A percentile compares a stretch with the other conserved stretches of the same genome.
phyloP scores from a whole-genome alignment of 2,113 vertebrate species.

The Percopsis transmontana region DNA sequence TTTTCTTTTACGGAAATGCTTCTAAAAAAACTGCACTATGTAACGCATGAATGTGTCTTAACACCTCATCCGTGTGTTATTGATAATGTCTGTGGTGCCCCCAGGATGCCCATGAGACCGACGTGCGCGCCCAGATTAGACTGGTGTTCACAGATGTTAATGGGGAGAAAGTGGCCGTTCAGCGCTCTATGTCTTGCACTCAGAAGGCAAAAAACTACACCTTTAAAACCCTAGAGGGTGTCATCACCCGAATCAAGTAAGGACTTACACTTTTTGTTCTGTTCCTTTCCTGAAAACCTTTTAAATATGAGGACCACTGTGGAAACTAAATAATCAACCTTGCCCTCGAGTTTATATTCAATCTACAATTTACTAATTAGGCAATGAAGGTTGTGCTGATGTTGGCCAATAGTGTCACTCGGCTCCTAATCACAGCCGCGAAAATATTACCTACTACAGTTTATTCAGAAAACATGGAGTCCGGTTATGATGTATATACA shows the following conservation, averaged over 20 bases:
- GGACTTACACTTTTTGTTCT: slow-evolving; percentile 32
- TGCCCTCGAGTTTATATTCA: no score
- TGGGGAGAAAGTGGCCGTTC: slow-evolving; percentile 84
- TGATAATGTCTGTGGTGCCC: background rate
- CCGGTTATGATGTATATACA: no score
- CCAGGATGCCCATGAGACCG: slow-evolving; percentile 94
- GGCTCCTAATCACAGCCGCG: no score
- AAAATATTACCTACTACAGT: no score
- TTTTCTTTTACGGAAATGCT: no score
- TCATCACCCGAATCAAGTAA: slow-evolving; percentile 90
- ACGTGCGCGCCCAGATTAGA: slow-evolving; percentile 93
- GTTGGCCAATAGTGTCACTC: no score
- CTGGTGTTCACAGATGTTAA: slow-evolving; percentile 90
- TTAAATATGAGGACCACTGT: background rate
- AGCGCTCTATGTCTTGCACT: slow-evolving; percentile 92
- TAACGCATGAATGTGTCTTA: background rate
- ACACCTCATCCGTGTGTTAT: background rate
- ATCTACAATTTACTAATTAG: no score
- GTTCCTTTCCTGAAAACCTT: background rate
- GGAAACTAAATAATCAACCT: no score
- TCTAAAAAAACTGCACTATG: no score
- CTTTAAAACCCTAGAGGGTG: slow-evolving; percentile 94
- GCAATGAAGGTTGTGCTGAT: no score
- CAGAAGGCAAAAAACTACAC: slow-evolving; percentile 90
- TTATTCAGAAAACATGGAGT: no score